phyloP scores from a whole-genome alignment of 2,888 invertebrate genomes.

The Terebella lapidaria region DNA sequence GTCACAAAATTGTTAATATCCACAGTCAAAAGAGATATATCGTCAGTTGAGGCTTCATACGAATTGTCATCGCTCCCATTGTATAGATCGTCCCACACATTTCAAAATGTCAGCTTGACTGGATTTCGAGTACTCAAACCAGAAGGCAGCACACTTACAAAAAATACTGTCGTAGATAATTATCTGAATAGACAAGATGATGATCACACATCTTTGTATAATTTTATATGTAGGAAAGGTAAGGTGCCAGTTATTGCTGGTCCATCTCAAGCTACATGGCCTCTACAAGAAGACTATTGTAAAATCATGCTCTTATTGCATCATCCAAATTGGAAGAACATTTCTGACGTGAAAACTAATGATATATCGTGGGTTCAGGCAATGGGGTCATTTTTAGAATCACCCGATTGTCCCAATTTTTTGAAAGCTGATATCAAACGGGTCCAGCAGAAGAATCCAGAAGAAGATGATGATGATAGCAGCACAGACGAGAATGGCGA shows the following conservation, averaged over 20 bases:
- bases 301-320: conserved; percentile 21
- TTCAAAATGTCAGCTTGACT: conserved; percentile 23
- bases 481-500: conserved; percentile 8
- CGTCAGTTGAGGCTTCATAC: conserved; percentile 25
- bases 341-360: conserved; percentile 21
- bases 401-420: conserved; percentile 24
- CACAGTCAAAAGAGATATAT: conserved; percentile 26
- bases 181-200: conserved; percentile 14
- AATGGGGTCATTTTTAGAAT: conserved; percentile 17
- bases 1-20: conserved; percentile 23
- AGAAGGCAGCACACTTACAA: conserved; percentile 13
- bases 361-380: conserved; percentile 19
- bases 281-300: conserved; percentile 22
- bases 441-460: conserved; percentile 6
- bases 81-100: conserved; percentile 22
- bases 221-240: conserved; percentile 8
- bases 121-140: conserved; percentile 21
- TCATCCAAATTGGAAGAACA: conserved; percentile 24
- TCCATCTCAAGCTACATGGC: conserved; percentile 19
- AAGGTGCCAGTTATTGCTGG: conserved; percentile 12
- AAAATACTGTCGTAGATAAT: conserved; percentile 19
- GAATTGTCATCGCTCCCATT: conserved; percentile 20
- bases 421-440: conserved; percentile 5
- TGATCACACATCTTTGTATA: conserved; percentile 7
- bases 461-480: not conserved